phyloP scores from a whole-genome alignment of 2,113 vertebrate genomes.

The Atlantisia rogersi region DNA sequence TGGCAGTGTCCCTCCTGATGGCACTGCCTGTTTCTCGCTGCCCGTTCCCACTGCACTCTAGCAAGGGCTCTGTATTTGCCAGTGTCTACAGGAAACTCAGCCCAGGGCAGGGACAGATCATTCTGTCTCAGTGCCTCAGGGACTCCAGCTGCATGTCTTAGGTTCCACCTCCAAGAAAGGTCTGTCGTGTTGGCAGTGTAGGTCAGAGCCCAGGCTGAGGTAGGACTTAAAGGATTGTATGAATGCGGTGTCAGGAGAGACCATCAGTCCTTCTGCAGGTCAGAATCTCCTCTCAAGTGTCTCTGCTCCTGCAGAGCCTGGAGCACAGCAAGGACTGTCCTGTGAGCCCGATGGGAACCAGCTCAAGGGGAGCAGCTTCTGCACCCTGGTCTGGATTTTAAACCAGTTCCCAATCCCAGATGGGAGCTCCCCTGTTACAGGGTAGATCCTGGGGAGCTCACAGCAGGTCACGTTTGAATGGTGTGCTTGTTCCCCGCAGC shows the following conservation, averaged over 20 bases:
- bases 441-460: not conserved
- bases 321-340: not conserved
- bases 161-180: too few relatives aligned
- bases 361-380: not conserved
- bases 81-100: not conserved
- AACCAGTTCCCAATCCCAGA: not conserved
- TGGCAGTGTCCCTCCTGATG: too few relatives aligned
- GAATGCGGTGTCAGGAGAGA: not conserved
- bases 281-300: not conserved
- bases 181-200: too few relatives aligned
- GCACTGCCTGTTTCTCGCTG: not conserved
- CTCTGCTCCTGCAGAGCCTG: not conserved
- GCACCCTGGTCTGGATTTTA: not conserved
- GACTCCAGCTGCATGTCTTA: not conserved
- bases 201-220: not conserved
- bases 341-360: fast-evolving
- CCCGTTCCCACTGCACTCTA: fast-evolving
- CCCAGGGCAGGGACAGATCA: not conserved
- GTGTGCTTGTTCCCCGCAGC: too few relatives aligned
- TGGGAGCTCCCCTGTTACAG: not conserved
- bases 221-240: not conserved
- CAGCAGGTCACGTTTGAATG: fast-evolving
- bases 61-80: not conserved
- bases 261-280: not conserved
- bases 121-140: not conserved